Base-by-base conservation (phyloP, 2,797 vertebrate species). In the Pogonophryne albipinna region DNA sequence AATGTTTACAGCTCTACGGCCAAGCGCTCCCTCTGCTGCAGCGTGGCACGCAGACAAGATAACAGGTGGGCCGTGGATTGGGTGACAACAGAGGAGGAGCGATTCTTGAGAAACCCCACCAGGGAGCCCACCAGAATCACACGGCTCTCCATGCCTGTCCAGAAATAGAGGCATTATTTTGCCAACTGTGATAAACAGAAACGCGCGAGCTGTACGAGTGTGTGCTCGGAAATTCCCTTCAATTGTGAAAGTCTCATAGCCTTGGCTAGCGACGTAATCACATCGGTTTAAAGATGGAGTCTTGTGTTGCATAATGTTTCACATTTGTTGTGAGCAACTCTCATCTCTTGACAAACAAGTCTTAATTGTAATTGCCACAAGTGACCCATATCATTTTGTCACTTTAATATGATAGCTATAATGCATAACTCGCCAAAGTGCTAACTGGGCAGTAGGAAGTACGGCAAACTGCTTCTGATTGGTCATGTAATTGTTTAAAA, bases 161-260 rank as follows among this genome's bases (percentile, higher is more conserved):
- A 88, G 75, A 93, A 93, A 94, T 93, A 94, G 92, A 91, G 73
- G 82, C 90, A 81, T 91, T 94, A 81, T 90, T 91, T 93, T 85
- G 85, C 88, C 91, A 87, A 88, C 87, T 92, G 84, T 76, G 87
- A 90, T 89, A 83, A 92, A 91, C 89, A 91, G 82, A 89, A 85
- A 84, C 16, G 27, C 86, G 76, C 76, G 59, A 76, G 85, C 82
- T 63, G 73, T 14, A 66, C 64, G 62, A 71, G 79, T 9, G 76
- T 19, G 78, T 9, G 50, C 38, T 44, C 38, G 86, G 88, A 91
- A 89, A 91, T 86, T 86, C 77, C 92, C 91, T 65, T 74, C 74
- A 34, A 81, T 80, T 87, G 82, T 80, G 71, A 76, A 76, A 65
- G 66, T 77, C 60, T 75, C 80, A 13, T 17, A 49, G 72, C 74